A percentile compares a stretch with the other conserved stretches of the same genome.
Evolutionary conservation across 2,113 vertebrate species (phyloP).

Genomic region (Archocentrus centrarchus): DNA sequence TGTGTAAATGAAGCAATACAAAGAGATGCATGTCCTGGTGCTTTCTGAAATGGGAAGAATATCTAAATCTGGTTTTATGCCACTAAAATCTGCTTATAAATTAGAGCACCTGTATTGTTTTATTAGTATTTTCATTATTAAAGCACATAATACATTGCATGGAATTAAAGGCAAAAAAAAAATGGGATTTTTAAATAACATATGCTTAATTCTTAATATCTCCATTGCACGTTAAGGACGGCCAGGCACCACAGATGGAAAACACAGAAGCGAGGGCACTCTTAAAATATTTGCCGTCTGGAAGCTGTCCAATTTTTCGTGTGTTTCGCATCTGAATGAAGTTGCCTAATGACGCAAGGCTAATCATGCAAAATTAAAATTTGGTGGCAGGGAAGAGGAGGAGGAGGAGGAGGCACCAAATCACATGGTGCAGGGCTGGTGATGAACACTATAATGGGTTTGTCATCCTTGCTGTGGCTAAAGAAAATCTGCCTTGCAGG

Average conservation of each 20-base stretch:
- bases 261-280: constrained; percentile 32
- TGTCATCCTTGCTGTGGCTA: constrained; percentile 88
- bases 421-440: constrained; percentile 92
- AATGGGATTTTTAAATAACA: constrained; percentile 52
- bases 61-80: constrained; percentile 79
- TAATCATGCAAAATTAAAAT: constrained; percentile 99
- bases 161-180: neutral
- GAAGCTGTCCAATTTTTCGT: constrained; percentile 90
- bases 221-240: constrained; percentile 83
- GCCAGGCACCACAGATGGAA: constrained; percentile 8
- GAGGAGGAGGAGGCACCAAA: constrained; percentile 88
- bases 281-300: constrained; percentile 92
- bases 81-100: constrained; percentile 77
- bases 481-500: constrained; percentile 95
- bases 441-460: constrained; percentile 94
- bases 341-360: constrained; percentile 99
- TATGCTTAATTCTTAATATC: constrained; percentile 62
- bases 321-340: constrained; percentile 88
- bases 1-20: constrained; percentile 95
- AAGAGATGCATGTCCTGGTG: constrained; percentile 85
- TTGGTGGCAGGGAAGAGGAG: constrained; percentile 81
- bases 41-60: constrained; percentile 79
- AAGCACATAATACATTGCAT: constrained; percentile 9
- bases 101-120: constrained; percentile 68
- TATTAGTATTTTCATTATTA: neutral